Base-by-base conservation (phyloP, 2,888 invertebrate species). In the Siphonodentalium dalli region DNA sequence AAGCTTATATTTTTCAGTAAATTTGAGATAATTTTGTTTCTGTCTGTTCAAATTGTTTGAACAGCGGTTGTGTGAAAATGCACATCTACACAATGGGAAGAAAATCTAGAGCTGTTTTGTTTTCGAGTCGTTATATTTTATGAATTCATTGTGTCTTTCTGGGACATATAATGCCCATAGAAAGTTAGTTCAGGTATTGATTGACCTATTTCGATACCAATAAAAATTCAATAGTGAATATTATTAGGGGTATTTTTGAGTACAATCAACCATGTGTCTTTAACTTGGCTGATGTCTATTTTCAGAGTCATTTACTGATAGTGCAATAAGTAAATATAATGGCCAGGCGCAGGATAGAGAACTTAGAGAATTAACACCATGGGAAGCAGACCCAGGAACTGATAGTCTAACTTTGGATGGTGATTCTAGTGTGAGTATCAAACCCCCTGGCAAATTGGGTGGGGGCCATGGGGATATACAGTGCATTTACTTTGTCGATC, bases 301-400 rank as follows among this genome's bases (percentile, higher is more conserved):
- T 65, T 21, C 68, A 83, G 83, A 82, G 58, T 88, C 89, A 46
- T 93, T 93, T 81, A 94, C 92, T 13, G 95, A 95, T 79, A 87
- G 89, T 61, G 91, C 90, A 63, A 95, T 96, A 74, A 91, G 90
- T 80, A 90, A 90, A 82, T 90, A 89, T 81, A 92, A 92, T 83
- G 92, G 92, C n/a, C 82, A 82, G 54, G 74, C 84, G n/a, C 48
- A 46, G 27, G 72, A 74, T 21, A 61, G 55, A 44, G 60, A 59
- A 56, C 89, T 91, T 77, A 90, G 89, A 63, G 91, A 92, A 79
- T 83, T 96, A 61, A 92, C 94, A 81, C 94, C 94, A 15, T 95
- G 95, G 95, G 92, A 92, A 77, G 63, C 65, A n/a, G 76, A 72
- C 21, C 62, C 55, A 15, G 59, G 56, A 41, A 61, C 58, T 18